A percentile compares a stretch with the other conserved stretches of the same genome.
These are phyloP conservation scores for Ecdyonurus torrentis DNA, from an alignment of 2,888 invertebrate species.

Conservation along the genomic window DNA sequence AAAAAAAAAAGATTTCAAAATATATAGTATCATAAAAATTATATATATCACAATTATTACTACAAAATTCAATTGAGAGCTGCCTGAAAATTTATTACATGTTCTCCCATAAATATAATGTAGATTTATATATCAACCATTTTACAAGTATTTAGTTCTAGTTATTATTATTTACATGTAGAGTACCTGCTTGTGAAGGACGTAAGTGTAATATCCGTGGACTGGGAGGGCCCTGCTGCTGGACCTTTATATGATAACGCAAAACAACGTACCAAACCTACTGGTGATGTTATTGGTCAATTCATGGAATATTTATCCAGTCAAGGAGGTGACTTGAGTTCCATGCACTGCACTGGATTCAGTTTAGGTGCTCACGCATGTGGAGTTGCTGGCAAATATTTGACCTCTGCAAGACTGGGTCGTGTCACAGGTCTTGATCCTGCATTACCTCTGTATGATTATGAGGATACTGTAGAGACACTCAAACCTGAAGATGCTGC, in stretches of 20 bases:
- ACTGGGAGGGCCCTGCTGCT: slow-evolving; percentile 6
- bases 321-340: not conserved
- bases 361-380: slow-evolving; percentile 10
- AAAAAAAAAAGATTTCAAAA: not conserved
- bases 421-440: slow-evolving; percentile 10
- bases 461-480: slow-evolving; percentile 8
- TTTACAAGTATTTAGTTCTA: not conserved
- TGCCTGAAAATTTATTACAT: not conserved
- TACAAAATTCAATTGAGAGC: not conserved
- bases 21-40: not conserved
- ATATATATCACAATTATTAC: not conserved
- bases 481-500: slow-evolving; percentile 19
- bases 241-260: slow-evolving; percentile 8
- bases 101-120: too few relatives aligned
- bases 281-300: slow-evolving; percentile 5
- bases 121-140: too few relatives aligned
- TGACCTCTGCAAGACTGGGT: not conserved
- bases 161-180: slow-evolving; percentile 8
- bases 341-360: slow-evolving; percentile 7
- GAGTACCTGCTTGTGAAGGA: slow-evolving; percentile 25
- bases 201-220: slow-evolving; percentile 1
- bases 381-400: slow-evolving; percentile 9
- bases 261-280: not conserved
- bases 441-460: slow-evolving; percentile 7
- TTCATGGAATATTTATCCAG: slow-evolving; percentile 4